Conservation (phyloP, 2,113 vertebrate genomes). For the Notothenia coriiceps region DNA sequence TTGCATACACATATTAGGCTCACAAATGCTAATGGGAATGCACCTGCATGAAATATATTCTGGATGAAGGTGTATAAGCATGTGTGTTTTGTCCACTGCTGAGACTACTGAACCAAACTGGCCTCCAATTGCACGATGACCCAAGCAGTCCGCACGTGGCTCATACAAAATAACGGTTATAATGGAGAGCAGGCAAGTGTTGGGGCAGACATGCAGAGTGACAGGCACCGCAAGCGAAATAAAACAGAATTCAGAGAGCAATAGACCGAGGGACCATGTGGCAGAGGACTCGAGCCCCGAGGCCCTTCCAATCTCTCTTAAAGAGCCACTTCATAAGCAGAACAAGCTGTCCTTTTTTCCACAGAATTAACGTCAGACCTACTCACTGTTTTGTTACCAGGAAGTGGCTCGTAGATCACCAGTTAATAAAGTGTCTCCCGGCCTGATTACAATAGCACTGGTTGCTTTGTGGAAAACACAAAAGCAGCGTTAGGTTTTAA, state of each 20-base stretch:
- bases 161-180: neutral
- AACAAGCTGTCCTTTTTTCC: conserved; percentile 63
- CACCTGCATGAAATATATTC: neutral
- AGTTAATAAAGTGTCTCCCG: conserved; percentile 46
- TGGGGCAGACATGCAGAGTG: conserved; percentile 29
- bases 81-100: neutral
- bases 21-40: neutral
- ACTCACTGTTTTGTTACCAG: conserved; percentile 24
- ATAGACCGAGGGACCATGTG: conserved; percentile 55
- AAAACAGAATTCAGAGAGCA: conserved; percentile 40
- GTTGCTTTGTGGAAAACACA: conserved; percentile 68
- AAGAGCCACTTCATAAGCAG: conserved; percentile 46
- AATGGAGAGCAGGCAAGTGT: neutral
- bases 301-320: conserved; percentile 42
- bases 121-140: conserved; percentile 36
- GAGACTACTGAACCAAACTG: conserved; percentile 34
- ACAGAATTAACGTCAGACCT: conserved; percentile 30
- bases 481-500: conserved; percentile 67
- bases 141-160: conserved; percentile 3
- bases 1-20: neutral
- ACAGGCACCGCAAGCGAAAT: conserved; percentile 19
- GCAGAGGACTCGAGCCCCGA: conserved; percentile 29
- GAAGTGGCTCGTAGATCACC: conserved; percentile 47
- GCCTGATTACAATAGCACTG: conserved; percentile 39
- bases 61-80: neutral